Conservation (phyloP, 2,113 vertebrate species). For the Barnardius zonarius region DNA sequence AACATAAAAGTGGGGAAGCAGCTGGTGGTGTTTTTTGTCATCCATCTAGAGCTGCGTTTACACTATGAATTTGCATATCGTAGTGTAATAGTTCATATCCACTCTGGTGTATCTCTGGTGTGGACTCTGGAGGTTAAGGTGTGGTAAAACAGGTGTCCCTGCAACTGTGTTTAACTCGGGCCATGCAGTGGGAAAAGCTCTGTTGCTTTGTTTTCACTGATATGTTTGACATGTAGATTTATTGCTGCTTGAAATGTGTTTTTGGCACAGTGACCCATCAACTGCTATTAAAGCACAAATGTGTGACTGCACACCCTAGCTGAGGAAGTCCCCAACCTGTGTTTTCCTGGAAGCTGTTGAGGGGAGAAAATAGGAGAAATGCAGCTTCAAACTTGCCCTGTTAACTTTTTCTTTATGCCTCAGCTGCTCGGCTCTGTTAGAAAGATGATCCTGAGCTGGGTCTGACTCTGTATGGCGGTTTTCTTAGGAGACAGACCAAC, state of each 20-base stretch:
- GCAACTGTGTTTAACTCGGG: background rate
- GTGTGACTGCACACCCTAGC: background rate
- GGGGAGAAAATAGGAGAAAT: background rate
- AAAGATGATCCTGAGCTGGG: background rate
- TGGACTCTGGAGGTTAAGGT: background rate
- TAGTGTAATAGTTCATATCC: background rate
- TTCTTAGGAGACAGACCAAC: background rate
- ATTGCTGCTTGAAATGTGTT: background rate
- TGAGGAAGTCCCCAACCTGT: background rate
- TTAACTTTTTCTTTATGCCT: background rate
- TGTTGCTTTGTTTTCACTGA: background rate
- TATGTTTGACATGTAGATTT: background rate
- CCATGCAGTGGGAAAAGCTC: rapidly evolving
- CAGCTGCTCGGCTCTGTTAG: background rate
- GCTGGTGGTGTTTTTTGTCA: background rate
- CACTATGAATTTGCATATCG: background rate
- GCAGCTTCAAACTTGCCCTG: background rate
- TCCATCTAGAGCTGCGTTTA: background rate
- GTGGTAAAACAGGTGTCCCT: background rate
- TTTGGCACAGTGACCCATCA: background rate
- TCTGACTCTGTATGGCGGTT: background rate
- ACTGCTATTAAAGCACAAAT: background rate
- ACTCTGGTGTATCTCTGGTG: background rate
- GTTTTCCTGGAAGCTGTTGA: background rate
- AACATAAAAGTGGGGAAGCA: background rate